Conservation (phyloP, 2,797 vertebrate genomes). For the Pantherophis alleghaniensis region DNA sequence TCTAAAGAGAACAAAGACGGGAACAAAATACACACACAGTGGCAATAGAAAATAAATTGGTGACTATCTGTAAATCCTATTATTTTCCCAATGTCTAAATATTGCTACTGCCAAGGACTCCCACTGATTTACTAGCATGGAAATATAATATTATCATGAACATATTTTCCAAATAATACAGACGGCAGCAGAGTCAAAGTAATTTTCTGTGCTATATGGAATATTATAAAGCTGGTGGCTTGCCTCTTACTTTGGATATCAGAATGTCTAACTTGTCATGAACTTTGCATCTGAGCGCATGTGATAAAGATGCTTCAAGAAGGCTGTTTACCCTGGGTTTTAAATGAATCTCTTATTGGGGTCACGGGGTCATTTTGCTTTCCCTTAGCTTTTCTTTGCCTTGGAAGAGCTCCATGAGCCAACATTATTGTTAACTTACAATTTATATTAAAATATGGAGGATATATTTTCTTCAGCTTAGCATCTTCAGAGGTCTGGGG, state of each 20-base stretch:
- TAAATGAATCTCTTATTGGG: conserved; percentile 6
- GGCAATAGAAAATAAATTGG: conserved; percentile 69
- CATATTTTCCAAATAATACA: conserved; percentile 62
- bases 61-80: conserved; percentile 69
- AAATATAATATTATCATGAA: conserved; percentile 67
- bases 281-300: conserved; percentile 8
- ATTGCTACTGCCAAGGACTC: conserved; percentile 57
- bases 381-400: neutral
- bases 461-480: neutral
- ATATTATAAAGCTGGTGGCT: conserved; percentile 32
- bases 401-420: neutral
- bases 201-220: conserved; percentile 38
- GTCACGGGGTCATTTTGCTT: neutral
- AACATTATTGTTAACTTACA: neutral
- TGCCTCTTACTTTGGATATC: conserved; percentile 23
- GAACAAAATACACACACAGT: conserved; percentile 55
- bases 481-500: neutral
- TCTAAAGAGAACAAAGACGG: conserved; percentile 51
- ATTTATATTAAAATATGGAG: neutral
- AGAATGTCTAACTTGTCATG: conserved; percentile 31
- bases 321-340: neutral
- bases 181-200: conserved; percentile 49
- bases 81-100: conserved; percentile 70
- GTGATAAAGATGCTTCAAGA: neutral
- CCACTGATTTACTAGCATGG: conserved; percentile 59